phyloP scores from a whole-genome alignment of 2,888 invertebrate genomes.

The Odontocolon sp. region DNA sequence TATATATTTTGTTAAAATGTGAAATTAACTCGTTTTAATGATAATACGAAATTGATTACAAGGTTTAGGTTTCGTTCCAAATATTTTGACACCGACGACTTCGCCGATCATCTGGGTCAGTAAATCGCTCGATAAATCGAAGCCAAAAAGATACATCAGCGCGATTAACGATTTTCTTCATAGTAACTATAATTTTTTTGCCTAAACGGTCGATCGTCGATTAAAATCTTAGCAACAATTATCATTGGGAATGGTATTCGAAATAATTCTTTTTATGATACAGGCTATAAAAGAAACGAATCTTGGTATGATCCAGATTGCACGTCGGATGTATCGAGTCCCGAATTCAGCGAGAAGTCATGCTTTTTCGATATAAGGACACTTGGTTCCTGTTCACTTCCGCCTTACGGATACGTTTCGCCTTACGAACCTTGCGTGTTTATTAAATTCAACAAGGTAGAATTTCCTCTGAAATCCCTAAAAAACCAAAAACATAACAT shows the following conservation, averaged over 20 bases:
- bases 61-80: slow-evolving; percentile 73
- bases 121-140: slow-evolving; percentile 45
- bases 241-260: background rate
- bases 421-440: slow-evolving; percentile 71
- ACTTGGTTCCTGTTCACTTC: slow-evolving; percentile 68
- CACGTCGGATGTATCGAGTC: too few relatives aligned
- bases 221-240: background rate
- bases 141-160: slow-evolving; percentile 63
- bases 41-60: background rate
- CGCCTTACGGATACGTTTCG: slow-evolving; percentile 72
- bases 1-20: slow-evolving; percentile 4
- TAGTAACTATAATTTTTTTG: slow-evolving; percentile 61
- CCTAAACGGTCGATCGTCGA: background rate
- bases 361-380: slow-evolving; percentile 71
- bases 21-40: background rate
- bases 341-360: slow-evolving; percentile 56
- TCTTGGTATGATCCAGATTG: slow-evolving; percentile 66
- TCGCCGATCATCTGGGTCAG: slow-evolving; percentile 72
- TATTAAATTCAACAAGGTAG: slow-evolving; percentile 74
- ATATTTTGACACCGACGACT: slow-evolving; percentile 60
- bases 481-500: too few relatives aligned
- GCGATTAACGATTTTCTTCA: slow-evolving; percentile 65
- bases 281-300: slow-evolving; percentile 66
- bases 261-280: background rate
- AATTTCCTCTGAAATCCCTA: too few relatives aligned